phyloP scores from a whole-genome alignment of 2,888 invertebrate genomes.

The Drosophila flavopinicola region DNA sequence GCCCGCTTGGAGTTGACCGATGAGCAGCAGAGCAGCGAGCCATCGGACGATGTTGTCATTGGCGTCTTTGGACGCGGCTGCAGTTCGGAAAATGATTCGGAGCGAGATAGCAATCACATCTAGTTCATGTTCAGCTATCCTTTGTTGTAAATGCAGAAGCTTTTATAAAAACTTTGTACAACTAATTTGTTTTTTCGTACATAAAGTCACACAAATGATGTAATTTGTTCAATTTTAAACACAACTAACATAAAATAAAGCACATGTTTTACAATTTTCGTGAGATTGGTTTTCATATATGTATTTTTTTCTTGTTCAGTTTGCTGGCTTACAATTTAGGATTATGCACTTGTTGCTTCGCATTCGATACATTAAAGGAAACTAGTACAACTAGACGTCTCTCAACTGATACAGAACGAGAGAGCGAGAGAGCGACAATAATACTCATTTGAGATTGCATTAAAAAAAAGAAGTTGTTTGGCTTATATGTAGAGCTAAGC shows the following conservation, averaged over 20 bases:
- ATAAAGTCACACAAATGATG: too few relatives aligned
- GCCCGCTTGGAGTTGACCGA: constrained; percentile 24
- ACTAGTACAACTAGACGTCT: constrained; percentile 6
- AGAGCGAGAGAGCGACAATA: constrained; percentile 27
- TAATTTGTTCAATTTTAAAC: too few relatives aligned
- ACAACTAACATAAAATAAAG: constrained; percentile 3
- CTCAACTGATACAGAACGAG: background rate
- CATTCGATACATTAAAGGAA: constrained; percentile 17
- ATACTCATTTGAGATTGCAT: constrained; percentile 34
- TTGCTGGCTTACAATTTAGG: constrained; percentile 37
- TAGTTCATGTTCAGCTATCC: background rate
- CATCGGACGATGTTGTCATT: constrained; percentile 9
- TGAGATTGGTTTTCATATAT: constrained; percentile 24
- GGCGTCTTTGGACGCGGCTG: constrained; percentile 43
- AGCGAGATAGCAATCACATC: background rate
- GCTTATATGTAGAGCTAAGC: constrained; percentile 35
- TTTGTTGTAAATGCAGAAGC: too few relatives aligned
- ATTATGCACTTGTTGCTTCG: constrained; percentile 36
- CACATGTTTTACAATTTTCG: constrained; percentile 7
- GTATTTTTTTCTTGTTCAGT: constrained; percentile 9
- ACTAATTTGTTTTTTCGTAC: too few relatives aligned
- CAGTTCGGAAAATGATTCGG: background rate
- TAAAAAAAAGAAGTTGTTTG: constrained; percentile 7
- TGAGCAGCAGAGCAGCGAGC: constrained; percentile 4
- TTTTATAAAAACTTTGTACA: too few relatives aligned